A percentile compares a stretch with the other conserved stretches of the same genome.
Evolutionary conservation across 2,888 invertebrate species (phyloP).

Genomic region (Temnothorax rugatulus): DNA sequence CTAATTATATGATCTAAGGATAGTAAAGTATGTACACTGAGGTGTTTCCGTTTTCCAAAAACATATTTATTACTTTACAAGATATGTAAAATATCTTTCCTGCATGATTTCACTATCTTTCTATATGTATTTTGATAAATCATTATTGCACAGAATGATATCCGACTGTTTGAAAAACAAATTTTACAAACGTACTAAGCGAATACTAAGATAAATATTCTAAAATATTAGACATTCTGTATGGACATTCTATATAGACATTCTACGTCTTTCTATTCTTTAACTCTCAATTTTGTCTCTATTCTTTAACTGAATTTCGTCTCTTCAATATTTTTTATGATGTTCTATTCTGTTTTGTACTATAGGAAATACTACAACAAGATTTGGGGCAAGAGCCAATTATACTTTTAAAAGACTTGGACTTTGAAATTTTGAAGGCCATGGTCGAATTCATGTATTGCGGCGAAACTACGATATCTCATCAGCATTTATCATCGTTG

Average conservation of each 20-base stretch:
- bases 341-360: conserved; percentile 44
- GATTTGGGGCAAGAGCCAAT: conserved; percentile 86
- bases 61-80: conserved; percentile 46
- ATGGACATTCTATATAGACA: conserved; percentile 6
- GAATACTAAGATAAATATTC: not conserved
- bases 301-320: conserved; percentile 1
- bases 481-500: conserved; percentile 90
- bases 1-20: conserved; percentile 64
- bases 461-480: conserved; percentile 91
- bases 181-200: not conserved
- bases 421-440: conserved; percentile 91
- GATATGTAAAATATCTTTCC: conserved; percentile 25
- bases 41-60: conserved; percentile 53
- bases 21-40: conserved; percentile 57
- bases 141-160: conserved; percentile 10
- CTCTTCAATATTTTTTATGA: conserved; percentile 31
- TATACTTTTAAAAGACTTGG: conserved; percentile 89
- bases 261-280: conserved; percentile 22
- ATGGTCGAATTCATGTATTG: conserved; percentile 93
- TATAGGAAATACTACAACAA: conserved; percentile 85
- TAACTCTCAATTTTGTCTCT: conserved; percentile 9
- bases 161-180: not conserved
- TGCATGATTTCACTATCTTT: conserved; percentile 58
- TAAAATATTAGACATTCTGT: conserved; percentile 14
- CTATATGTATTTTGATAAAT: conserved; percentile 1